phyloP scores from a whole-genome alignment of 1,140 invertebrate species.

The Apocrypta bakeri region DNA sequence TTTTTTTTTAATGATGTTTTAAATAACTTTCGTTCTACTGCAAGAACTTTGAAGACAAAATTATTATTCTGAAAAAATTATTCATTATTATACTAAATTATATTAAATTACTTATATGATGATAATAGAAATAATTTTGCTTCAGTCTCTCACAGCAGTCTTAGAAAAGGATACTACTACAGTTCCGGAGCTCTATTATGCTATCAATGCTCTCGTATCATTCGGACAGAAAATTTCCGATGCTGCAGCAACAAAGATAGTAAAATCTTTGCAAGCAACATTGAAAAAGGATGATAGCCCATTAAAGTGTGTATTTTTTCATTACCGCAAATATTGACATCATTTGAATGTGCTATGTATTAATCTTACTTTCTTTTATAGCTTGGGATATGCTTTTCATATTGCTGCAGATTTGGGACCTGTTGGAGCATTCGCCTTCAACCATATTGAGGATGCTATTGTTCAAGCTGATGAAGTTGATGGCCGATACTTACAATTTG shows the following conservation, averaged over 20 bases:
- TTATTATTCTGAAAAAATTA: slow-evolving; percentile 55
- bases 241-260: slow-evolving; percentile 75
- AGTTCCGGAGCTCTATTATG: slow-evolving; percentile 72
- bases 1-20: slow-evolving; percentile 62
- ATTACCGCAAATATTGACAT: slow-evolving; percentile 13
- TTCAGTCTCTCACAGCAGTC: slow-evolving; percentile 66
- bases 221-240: slow-evolving; percentile 70
- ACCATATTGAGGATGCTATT: slow-evolving; percentile 91
- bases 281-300: slow-evolving; percentile 87
- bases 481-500: slow-evolving; percentile 91
- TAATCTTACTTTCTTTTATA: slow-evolving; percentile 62
- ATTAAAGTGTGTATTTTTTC: slow-evolving; percentile 74
- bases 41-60: slow-evolving; percentile 61
- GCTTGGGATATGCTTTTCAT: slow-evolving; percentile 89
- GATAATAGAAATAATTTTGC: slow-evolving; percentile 47
- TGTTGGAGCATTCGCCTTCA: slow-evolving; percentile 82
- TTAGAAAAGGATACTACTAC: slow-evolving; percentile 73
- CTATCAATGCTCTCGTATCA: slow-evolving; percentile 65
- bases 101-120: slow-evolving; percentile 5
- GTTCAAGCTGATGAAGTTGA: slow-evolving; percentile 97
- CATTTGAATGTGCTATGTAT: neutral
- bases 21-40: slow-evolving; percentile 69
- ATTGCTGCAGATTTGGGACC: slow-evolving; percentile 80
- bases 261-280: slow-evolving; percentile 80
- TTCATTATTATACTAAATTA: slow-evolving; percentile 27